Evolutionary conservation across 2,888 invertebrate genomes (phyloP).

Genomic region (Crocallis elinguaria): DNA sequence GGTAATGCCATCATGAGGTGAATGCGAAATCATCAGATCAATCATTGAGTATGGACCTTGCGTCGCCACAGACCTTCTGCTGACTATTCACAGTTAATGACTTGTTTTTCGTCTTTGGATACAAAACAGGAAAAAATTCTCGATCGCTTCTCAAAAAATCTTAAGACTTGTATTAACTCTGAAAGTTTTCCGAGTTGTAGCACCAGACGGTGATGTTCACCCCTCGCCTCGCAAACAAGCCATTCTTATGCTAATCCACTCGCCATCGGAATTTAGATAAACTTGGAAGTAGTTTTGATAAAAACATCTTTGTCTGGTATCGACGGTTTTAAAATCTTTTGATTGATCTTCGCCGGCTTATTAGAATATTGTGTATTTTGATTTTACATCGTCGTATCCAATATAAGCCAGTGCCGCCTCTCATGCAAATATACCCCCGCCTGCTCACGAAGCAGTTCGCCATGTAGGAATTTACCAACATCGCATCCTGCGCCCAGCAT

Average conservation of each 20-base stretch:
- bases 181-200: conserved; percentile 50
- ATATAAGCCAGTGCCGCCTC: conserved; percentile 61
- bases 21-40: conserved; percentile 48
- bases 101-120: conserved; percentile 20
- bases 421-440: conserved; percentile 64
- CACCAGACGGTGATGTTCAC: conserved; percentile 44
- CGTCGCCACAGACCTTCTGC: conserved; percentile 21
- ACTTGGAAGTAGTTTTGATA: conserved; percentile 44
- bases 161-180: conserved; percentile 53
- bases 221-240: conserved; percentile 53
- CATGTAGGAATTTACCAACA: conserved; percentile 64
- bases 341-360: conserved; percentile 50
- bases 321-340: conserved; percentile 37
- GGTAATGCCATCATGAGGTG: conserved; percentile 55
- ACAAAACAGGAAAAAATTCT: conserved; percentile 8
- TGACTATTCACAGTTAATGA: conserved; percentile 35
- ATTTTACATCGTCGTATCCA: conserved; percentile 47
- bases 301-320: conserved; percentile 40
- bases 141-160: conserved; percentile 6
- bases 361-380: conserved; percentile 38
- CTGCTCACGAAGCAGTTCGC: conserved; percentile 52
- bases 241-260: conserved; percentile 67
- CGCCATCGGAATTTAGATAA: conserved; percentile 55
- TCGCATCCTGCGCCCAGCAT: conserved; percentile 56
- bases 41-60: conserved; percentile 39